Base-by-base conservation (phyloP, 2,113 vertebrate species). In the Pelmatolapia mariae region DNA sequence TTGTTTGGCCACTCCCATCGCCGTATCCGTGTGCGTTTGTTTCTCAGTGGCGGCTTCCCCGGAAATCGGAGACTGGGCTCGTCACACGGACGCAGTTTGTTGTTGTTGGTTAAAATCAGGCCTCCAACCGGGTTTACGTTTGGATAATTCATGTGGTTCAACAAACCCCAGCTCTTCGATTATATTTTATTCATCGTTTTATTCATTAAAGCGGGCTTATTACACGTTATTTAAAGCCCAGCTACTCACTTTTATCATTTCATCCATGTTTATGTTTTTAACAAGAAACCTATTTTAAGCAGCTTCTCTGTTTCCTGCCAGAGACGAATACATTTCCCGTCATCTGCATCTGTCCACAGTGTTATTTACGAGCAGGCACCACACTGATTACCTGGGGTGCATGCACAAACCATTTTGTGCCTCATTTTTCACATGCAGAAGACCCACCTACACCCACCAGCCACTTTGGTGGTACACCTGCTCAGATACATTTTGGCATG, bases 11-110 rank as follows among this genome's bases (percentile, higher is more conserved):
- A 91, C 94, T 73, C 95, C 94, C 89, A 92, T 84, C 33, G 36
- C 31, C 24, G 89, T 81, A 84, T 95, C 93, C 90, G 94, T 89
- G 91, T 95, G 11, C 93, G 92, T 82, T 96, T 76, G 94, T 87
- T 96, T 94, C 86, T 24, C 2, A 10, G 47, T 15, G n/a, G 3
- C 1, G 10, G 76, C 31, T n/a, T 86, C 38, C 16, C 91, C 87
- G 91, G 82, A 56, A 9, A 31, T 91, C 81, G 84, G 90, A 59
- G 91, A 5, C 52, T 45, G 8, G 7, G 29, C 45, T 63, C 16
- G 6, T 4, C 31, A 47, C 63, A 50, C 81, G 15, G 81, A 89
- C 66, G 45, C 57, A 22, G 52, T 54, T 73, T 54, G 52, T 31
- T 18, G 38, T 16, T 5, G 50, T 22, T 43, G 33, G 26, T 31